Evolutionary conservation across 2,888 invertebrate genomes (phyloP), one percentile per base, ranked within the genome.

Genomic region (Heliothis peltigera): DNA sequence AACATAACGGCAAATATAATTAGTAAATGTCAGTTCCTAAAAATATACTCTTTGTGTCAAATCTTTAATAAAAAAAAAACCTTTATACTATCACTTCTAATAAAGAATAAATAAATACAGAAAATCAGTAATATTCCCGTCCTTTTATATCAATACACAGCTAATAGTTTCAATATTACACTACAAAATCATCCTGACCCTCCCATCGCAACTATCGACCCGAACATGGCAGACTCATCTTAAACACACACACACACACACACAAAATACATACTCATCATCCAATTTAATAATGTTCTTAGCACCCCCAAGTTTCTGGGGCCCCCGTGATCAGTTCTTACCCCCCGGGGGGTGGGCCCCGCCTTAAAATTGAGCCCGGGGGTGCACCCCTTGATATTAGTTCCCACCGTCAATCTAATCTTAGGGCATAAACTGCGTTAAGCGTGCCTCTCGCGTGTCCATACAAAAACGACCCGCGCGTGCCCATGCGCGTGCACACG

Each of bases 361-460:
- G 82, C 84, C 84, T 84, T 87, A 78, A 81, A 81, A 82, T 78
- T 82, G 75, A 78, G 78, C 67, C 57, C 46, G 79, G 84, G 84
- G 83, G 66, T 28, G 54, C 80, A 79, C 83, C 87, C 86, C 82
- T 71, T 75, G 81, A 80, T 86, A 86, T 85, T 85, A 85, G 82
- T 84, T 84, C 79, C 65, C 81, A 75, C 75, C 82, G 84, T 84
- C 83, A 81, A 81, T 85, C 80, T 86, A 82, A 81, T 82, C 83
- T 82, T 82, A 68, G 73, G 70, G 55, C 77, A n/a, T n/a, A n/a
- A n/a, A n/a, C n/a, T n/a, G n/a, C n/a, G n/a, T n/a, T n/a, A n/a
- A n/a, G n/a, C n/a, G n/a, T n/a, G n/a, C n/a, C n/a, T n/a, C n/a
- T n/a, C n/a, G n/a, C n/a, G n/a, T n/a, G n/a, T n/a, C n/a, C n/a